phyloP scores from a whole-genome alignment of 2,113 vertebrate genomes.

The Hemiscyllium ocellatum region DNA sequence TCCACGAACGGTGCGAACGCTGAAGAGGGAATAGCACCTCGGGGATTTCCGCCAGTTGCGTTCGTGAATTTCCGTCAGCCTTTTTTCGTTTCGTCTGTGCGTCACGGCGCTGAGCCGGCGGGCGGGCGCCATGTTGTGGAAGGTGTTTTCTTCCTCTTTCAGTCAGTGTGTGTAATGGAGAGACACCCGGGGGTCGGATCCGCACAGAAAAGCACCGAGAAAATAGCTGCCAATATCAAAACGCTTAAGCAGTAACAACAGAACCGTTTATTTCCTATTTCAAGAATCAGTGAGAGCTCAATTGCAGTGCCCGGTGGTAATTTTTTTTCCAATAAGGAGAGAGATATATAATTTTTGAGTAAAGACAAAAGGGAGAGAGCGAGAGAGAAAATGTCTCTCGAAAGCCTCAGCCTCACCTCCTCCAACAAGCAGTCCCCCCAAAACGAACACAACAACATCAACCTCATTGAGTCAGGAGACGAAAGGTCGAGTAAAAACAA shows the following conservation, averaged over 20 bases:
- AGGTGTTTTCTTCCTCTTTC: neutral
- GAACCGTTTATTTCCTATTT: slow-evolving; percentile 17
- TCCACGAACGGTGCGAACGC: neutral
- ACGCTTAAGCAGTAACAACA: slow-evolving; percentile 22
- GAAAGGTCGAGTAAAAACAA: slow-evolving; percentile 37
- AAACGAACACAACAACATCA: slow-evolving; percentile 28
- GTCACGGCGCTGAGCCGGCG: neutral
- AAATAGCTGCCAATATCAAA: slow-evolving; percentile 1
- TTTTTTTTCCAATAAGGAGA: neutral
- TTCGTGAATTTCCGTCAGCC: neutral
- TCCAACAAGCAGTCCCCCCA: slow-evolving; percentile 28
- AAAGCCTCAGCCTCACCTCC: slow-evolving; percentile 34
- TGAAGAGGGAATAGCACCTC: neutral
- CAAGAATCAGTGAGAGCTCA: neutral
- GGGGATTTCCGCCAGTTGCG: neutral
- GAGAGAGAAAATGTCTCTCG: slow-evolving; percentile 26
- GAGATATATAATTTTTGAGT: neutral
- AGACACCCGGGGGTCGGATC: slow-evolving; percentile 31
- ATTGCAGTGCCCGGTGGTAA: neutral
- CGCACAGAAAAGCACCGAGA: slow-evolving; percentile 6
- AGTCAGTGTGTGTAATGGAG: slow-evolving; percentile 20
- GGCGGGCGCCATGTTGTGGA: slow-evolving; percentile 23
- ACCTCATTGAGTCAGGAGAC: slow-evolving; percentile 36
- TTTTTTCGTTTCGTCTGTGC: neutral
- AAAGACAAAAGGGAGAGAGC: neutral